Base-by-base conservation (phyloP, 2,113 vertebrate genomes). In the Etheostoma spectabile region DNA sequence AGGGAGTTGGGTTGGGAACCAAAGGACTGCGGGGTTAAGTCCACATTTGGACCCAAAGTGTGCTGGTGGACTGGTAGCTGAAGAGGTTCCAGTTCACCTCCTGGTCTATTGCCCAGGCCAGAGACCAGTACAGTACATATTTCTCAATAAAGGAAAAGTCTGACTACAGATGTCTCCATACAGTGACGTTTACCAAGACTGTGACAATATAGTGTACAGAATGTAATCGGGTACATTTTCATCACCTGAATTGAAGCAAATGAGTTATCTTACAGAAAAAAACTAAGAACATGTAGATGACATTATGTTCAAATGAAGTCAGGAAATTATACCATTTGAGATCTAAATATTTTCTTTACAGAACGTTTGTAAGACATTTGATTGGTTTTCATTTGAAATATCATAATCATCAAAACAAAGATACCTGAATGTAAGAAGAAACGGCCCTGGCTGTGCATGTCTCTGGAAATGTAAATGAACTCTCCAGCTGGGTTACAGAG, bases 61-160 rank as follows among this genome's bases (percentile, higher is more conserved):
- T 30, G 30, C 27, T 27, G 27, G 27, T 27, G 27, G 27, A 27
- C 27, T 27, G 27, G 27, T 27, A 27, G 30, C 30, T 30, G 30
- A 3, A 30, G 30, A 4, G 30, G 4, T 30, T 2, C 30, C 30
- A 30, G 30, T 30, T 30, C 30, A 3, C 30, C 30, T 30, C 4
- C 48, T 84, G 72, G 35, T 42, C 77, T 74, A 42, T 21, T 45
- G 42, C 19, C 45, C 12, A 27, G 56, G 45, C 19, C 75, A 51
- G 62, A 76, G 46, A 70, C 60, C 57, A 45, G 11, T 10, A n/a
- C 53, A 7, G 33, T 52, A 27, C 33, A 62, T 21, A 78, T 71
- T 22, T 33, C 64, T 69, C 48, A 56, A 24, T 70, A 61, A 19
- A 30, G 42, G 35, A 22, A 66, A 52, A 42, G 30, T 30, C 5